Evolutionary conservation across 2,888 invertebrate genomes (phyloP).

Genomic region (Aethes cnicana): DNA sequence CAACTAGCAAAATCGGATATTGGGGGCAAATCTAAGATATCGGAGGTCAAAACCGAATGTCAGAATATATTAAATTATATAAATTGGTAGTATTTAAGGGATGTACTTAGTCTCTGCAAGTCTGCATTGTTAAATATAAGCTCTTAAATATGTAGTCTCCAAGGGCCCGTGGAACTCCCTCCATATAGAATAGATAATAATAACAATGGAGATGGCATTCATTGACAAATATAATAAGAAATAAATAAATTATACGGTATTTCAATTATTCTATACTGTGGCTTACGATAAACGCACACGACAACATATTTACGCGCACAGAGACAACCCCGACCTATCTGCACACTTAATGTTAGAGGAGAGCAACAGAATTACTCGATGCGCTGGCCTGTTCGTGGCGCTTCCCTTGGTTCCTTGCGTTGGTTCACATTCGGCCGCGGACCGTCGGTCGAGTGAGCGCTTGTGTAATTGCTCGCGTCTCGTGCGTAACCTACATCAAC

Average conservation of each 20-base stretch:
- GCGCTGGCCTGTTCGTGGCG: conserved; percentile 24
- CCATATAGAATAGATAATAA: too few relatives aligned
- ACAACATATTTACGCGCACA: conserved; percentile 11
- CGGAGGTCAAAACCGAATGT: too few relatives aligned
- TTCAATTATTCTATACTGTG: conserved; percentile 20
- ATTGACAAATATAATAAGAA: not conserved
- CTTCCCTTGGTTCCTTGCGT: conserved; percentile 28
- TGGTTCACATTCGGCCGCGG: conserved; percentile 67
- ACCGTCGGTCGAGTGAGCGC: conserved; percentile 64
- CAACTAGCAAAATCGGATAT: too few relatives aligned
- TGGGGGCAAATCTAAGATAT: too few relatives aligned
- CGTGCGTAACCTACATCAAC: conserved; percentile 79
- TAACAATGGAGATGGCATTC: too few relatives aligned
- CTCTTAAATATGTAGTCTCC: too few relatives aligned
- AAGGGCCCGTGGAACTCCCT: too few relatives aligned
- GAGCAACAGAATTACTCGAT: conserved; percentile 30
- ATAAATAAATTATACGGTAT: too few relatives aligned
- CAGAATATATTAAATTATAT: too few relatives aligned
- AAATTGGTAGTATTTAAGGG: too few relatives aligned
- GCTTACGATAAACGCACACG: conserved; percentile 21
- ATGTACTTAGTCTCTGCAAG: too few relatives aligned
- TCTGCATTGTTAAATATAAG: too few relatives aligned
- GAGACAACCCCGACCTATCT: conserved; percentile 22
- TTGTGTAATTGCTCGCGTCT: conserved; percentile 46
- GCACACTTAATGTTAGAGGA: conserved; percentile 30